Evolutionary conservation across 2,797 vertebrate genomes (phyloP), one percentile per base, ranked within the genome.

Genomic region (Cottoperca gobio): DNA sequence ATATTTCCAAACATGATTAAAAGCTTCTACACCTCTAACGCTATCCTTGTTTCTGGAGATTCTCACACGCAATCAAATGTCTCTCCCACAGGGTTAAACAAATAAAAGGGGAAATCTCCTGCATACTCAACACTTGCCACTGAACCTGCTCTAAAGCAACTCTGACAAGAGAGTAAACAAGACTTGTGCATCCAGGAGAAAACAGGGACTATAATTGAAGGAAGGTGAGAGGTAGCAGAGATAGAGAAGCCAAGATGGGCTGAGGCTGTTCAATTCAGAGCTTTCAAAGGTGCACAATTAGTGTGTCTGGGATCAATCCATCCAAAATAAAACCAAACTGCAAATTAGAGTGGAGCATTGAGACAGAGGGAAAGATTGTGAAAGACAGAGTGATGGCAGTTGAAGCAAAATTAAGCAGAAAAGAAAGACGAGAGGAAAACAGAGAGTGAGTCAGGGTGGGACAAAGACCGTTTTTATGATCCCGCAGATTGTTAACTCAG

Each of bases 111-210:
- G 43, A 85, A 82, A 80, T 82, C 65, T 86, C 64, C 76, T n/a
- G 52, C 76, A 88, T 73, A 68, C 61, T 83, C 79, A 82, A 88
- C 71, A 53, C 78, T 86, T 66, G 78, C 72, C 63, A 50, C 67
- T 69, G 75, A 91, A 90, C 73, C 70, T 73, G 82, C 80, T 75
- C 70, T 64, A 86, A 89, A 90, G 70, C 73, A 71, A 72, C 76
- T 80, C 74, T 82, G 86, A 89, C 88, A 86, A 65, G 63, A 78
- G 58, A 73, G 63, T 76, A 92, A 91, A 93, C 88, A 92, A 43
- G 33, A 16, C 33, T 7, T 61, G n/a, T 57, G 69, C 72, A 74
- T 46, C 45, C 60, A 49, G 66, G 60, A 57, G 64, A 81, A 42
- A 60, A 62, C 49, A 19, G 19, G 19, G 57, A 33, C 50, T 12